Evolutionary conservation across 2,797 vertebrate genomes (phyloP).

Genomic region (Amphiprion clarkii): DNA sequence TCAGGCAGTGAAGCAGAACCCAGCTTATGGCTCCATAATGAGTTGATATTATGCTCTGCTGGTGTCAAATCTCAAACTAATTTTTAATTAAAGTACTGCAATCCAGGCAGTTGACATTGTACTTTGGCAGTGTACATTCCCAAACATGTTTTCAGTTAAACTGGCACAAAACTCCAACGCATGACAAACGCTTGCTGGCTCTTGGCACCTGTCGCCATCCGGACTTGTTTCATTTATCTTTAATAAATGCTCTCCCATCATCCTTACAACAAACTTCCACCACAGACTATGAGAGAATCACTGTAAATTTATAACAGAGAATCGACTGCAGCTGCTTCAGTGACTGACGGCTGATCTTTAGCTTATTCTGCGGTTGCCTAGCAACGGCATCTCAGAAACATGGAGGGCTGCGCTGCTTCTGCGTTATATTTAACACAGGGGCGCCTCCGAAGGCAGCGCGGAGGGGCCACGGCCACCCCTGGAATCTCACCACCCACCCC

Average conservation of each 20-base stretch:
- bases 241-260: not conserved
- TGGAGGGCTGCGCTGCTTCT: not conserved
- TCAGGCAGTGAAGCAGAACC: too few relatives aligned
- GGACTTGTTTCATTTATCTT: not conserved
- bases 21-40: not conserved
- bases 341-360: slow-evolving; percentile 12
- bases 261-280: too few relatives aligned
- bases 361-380: slow-evolving; percentile 46
- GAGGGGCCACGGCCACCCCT: too few relatives aligned
- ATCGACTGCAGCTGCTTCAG: not conserved
- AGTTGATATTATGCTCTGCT: not conserved
- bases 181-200: not conserved
- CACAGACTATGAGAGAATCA: not conserved
- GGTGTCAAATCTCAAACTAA: not conserved
- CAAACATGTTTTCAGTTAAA: too few relatives aligned
- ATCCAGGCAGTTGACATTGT: not conserved
- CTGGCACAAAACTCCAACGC: too few relatives aligned
- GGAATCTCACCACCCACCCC: too few relatives aligned
- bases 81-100: not conserved
- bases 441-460: too few relatives aligned
- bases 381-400: slow-evolving; percentile 49
- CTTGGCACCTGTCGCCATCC: not conserved
- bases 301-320: not conserved
- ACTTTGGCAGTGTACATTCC: not conserved
- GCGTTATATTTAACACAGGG: not conserved